Base-by-base conservation (phyloP, 2,888 invertebrate genomes). In the Phaonia tiefii region DNA sequence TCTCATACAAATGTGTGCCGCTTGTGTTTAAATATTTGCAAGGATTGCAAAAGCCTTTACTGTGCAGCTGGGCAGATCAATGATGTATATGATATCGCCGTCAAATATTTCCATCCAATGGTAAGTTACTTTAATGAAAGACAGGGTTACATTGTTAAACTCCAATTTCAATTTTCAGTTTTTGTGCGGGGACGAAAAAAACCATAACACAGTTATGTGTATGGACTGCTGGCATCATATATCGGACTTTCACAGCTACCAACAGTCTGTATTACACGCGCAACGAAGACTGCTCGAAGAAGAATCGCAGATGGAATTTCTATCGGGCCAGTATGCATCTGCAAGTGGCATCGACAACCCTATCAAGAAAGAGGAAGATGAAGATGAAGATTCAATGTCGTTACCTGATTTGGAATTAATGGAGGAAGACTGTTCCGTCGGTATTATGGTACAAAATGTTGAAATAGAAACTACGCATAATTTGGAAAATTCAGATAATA, bases 101-200 rank as follows among this genome's bases (percentile, higher is more conserved):
- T 77, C 1, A 76, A 80, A 70, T 80, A 77, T 71, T 80, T 80
- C 25, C 76, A 80, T 63, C 79, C 79, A 1, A 80, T 80, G 71
- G 79, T 80, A 72, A 13, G 75, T 74, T 0, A n/a, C n/a, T 2
- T 15, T 31, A 54, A 31, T 56, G 5, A 13, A 54, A 11, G 31
- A 15, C 25, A 1, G 22, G 31, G 15, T 8, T 13, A 20, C 15
- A n/a, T 10, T 20, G 17, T 54, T 2, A 25, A 15, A 31, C 42
- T 25, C 22, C 8, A 42, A n/a, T n/a, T n/a, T 17, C 71, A 26
- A n/a, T 22, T 56, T 56, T 1, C 7, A 26, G 26, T 26, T 25
- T 56, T n/a, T 56, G 13, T 25, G n/a, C 8, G 80, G n/a, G 73
- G 20, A 58, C 70, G 25, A 80, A 49, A 20, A 20, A 20, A 65